phyloP scores from a whole-genome alignment of 2,888 invertebrate genomes.

The Sinhomidia bicolor region DNA sequence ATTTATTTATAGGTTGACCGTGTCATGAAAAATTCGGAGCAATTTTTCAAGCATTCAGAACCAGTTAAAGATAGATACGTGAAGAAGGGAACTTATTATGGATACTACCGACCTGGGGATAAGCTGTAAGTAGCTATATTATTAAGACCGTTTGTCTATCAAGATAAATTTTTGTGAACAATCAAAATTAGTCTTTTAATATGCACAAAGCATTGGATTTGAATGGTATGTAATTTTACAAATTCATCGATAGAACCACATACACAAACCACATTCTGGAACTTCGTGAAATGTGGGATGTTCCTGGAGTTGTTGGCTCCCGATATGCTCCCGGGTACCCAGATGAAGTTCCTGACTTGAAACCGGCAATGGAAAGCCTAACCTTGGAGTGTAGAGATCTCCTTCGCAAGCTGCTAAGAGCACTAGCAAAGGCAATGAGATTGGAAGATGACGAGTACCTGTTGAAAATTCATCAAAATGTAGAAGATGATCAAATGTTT shows the following conservation, averaged over 20 bases:
- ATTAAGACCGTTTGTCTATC: no score
- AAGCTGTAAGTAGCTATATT: slow-evolving; percentile 70
- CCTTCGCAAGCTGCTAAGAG: slow-evolving; percentile 86
- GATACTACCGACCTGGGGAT: slow-evolving; percentile 74
- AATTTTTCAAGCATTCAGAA: slow-evolving; percentile 58
- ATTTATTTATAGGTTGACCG: slow-evolving; percentile 64
- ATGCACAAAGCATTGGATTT: no score
- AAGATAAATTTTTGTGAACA: no score
- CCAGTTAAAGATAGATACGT: slow-evolving; percentile 71
- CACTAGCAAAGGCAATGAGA: slow-evolving; percentile 57
- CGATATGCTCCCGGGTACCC: slow-evolving; percentile 81
- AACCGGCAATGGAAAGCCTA: slow-evolving; percentile 86
- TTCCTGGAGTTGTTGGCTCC: slow-evolving; percentile 64
- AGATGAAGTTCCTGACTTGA: slow-evolving; percentile 86
- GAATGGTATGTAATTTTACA: no score
- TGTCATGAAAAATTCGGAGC: slow-evolving; percentile 69
- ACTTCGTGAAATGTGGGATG: slow-evolving; percentile 76
- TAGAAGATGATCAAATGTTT: slow-evolving; percentile 66
- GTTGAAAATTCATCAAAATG: slow-evolving; percentile 73
- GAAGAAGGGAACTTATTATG: slow-evolving; percentile 67
- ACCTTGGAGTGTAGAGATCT: slow-evolving; percentile 87
- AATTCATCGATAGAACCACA: slow-evolving; percentile 74
- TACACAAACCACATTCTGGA: slow-evolving; percentile 74
- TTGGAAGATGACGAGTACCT: slow-evolving; percentile 74
- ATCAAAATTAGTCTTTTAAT: no score